Evolutionary conservation across 2,113 vertebrate genomes (phyloP).

Genomic region (Petroica traversi): DNA sequence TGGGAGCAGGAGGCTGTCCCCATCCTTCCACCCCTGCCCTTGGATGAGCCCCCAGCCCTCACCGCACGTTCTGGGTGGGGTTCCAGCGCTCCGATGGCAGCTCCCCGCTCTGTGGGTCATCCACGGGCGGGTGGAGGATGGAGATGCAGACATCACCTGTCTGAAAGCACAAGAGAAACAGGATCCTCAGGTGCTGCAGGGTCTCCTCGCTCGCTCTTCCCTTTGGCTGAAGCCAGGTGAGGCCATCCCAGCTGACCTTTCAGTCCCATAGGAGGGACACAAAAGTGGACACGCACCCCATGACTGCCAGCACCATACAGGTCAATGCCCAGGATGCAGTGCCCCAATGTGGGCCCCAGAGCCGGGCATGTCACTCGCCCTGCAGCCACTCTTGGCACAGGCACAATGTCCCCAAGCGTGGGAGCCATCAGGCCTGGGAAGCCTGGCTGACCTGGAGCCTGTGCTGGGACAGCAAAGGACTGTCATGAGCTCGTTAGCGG

Average conservation of each 20-base stretch:
- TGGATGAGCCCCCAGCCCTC: neutral
- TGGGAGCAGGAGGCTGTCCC: neutral
- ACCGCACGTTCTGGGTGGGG: slow-evolving; percentile 96
- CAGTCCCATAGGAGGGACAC: neutral
- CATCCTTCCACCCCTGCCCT: neutral
- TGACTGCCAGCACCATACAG: accelerated
- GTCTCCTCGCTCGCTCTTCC: neutral
- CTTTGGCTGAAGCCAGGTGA: neutral
- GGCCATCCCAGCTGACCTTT: neutral
- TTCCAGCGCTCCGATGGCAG: slow-evolving; percentile 94
- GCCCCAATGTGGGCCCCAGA: neutral
- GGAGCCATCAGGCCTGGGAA: neutral
- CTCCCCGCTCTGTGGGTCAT: slow-evolving; percentile 95
- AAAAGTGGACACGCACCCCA: neutral
- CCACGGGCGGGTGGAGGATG: slow-evolving; percentile 90
- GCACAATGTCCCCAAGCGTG: neutral
- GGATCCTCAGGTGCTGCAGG: neutral
- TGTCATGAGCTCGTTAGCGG: neutral
- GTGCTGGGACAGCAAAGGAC: neutral
- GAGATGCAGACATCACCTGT: slow-evolving; percentile 96
- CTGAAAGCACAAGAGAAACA: slow-evolving; percentile 43
- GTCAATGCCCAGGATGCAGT: accelerated
- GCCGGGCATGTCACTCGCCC: accelerated
- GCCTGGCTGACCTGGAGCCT: neutral
- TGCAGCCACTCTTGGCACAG: neutral